A percentile compares a stretch with the other conserved stretches of the same genome.
phyloP scores from a whole-genome alignment of 1,140 invertebrate species.

The Aradophagus sp. region DNA sequence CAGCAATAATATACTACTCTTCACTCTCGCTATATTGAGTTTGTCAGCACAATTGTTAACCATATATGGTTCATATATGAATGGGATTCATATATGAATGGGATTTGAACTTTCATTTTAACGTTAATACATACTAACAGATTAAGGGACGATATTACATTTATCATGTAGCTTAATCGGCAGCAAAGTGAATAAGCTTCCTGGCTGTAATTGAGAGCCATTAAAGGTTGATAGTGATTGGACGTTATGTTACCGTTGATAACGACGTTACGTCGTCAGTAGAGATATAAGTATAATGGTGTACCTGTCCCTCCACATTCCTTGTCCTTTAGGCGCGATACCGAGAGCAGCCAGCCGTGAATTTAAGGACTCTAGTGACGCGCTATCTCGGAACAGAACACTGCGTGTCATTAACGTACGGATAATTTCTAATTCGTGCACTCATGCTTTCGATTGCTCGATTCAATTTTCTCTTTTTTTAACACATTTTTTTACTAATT shows the following conservation, averaged over 20 bases:
- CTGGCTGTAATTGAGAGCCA: neutral
- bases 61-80: no score
- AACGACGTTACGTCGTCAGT: conserved; percentile 2
- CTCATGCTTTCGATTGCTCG: conserved; percentile 63
- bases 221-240: no score
- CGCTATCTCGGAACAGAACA: conserved; percentile 75
- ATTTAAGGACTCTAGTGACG: conserved; percentile 73
- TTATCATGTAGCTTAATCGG: no score
- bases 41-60: no score
- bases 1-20: no score
- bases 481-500: no score
- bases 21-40: no score
- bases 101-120: no score
- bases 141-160: no score
- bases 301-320: conserved; percentile 79
- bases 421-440: conserved; percentile 62
- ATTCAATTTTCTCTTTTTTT: no score
- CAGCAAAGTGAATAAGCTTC: neutral
- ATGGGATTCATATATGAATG: no score
- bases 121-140: no score
- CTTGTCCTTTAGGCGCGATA: conserved; percentile 73
- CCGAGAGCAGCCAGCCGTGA: conserved; percentile 75
- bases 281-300: conserved; percentile 63
- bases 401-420: conserved; percentile 68
- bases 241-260: conserved; percentile 1